Evolutionary conservation across 2,888 invertebrate species (phyloP).

Genomic region (Escarpia spicata): DNA sequence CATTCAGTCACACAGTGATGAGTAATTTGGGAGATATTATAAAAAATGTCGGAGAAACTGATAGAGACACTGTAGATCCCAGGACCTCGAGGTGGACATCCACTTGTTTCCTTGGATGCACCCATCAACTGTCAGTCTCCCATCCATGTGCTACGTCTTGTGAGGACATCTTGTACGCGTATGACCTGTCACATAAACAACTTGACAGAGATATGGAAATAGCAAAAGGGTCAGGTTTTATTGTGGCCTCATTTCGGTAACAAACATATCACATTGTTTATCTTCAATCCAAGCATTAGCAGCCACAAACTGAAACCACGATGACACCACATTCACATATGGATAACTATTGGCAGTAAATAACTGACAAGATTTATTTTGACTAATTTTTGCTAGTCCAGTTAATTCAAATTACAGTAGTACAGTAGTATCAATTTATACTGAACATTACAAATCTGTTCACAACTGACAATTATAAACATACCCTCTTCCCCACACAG

Average conservation of each 20-base stretch:
- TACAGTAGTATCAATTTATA: too few relatives aligned
- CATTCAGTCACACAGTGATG: too few relatives aligned
- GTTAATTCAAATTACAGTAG: too few relatives aligned
- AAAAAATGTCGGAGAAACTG: too few relatives aligned
- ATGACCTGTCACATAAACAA: background rate
- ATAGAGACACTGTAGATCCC: too few relatives aligned
- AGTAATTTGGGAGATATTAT: too few relatives aligned
- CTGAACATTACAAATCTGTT: background rate
- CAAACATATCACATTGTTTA: too few relatives aligned
- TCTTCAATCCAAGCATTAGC: too few relatives aligned
- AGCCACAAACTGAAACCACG: too few relatives aligned
- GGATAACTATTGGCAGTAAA: too few relatives aligned
- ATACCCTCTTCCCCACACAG: constrained; percentile 77
- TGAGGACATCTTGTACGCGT: background rate
- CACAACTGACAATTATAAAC: background rate
- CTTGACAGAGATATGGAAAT: background rate
- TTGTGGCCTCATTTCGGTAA: background rate
- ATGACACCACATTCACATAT: too few relatives aligned
- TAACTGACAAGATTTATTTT: background rate
- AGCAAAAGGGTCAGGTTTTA: background rate
- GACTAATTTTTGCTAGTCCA: background rate
- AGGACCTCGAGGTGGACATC: background rate
- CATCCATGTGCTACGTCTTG: background rate
- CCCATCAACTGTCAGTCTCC: background rate
- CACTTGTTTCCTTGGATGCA: background rate